Evolutionary conservation across 2,113 vertebrate genomes (phyloP).

Genomic region (Stomatorhinus ivindoensis): DNA sequence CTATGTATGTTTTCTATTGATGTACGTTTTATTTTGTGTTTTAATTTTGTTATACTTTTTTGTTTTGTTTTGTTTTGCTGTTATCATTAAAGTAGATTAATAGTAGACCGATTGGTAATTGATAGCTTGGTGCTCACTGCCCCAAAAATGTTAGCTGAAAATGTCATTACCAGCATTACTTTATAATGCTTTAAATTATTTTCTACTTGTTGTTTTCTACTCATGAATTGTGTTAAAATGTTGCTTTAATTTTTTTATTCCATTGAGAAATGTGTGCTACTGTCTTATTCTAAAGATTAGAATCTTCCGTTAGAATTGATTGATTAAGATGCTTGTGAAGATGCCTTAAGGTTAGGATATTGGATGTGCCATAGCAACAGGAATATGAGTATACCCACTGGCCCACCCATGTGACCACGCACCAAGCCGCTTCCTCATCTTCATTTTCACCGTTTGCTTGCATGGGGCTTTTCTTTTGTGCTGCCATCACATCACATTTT

Average conservation of each 20-base stretch:
- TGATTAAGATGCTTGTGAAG: conserved; percentile 10
- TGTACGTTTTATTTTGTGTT: neutral
- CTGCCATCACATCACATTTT: conserved; percentile 18
- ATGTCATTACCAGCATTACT: neutral
- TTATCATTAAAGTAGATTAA: neutral
- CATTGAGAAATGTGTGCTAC: neutral
- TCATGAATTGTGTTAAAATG: neutral
- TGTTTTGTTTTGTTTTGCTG: neutral
- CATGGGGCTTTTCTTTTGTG: conserved; percentile 19
- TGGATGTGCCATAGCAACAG: conserved; percentile 14
- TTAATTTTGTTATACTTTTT: neutral
- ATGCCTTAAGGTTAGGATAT: conserved; percentile 26
- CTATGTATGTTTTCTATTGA: neutral
- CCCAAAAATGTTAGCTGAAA: neutral
- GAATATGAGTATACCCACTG: neutral
- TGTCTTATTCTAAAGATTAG: neutral
- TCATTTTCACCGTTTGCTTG: conserved; percentile 1
- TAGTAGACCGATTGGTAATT: neutral
- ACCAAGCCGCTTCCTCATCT: neutral
- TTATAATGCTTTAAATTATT: neutral
- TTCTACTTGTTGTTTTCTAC: neutral
- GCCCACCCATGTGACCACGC: neutral
- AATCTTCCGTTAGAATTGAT: neutral
- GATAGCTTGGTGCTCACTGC: neutral
- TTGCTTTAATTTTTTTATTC: conserved; percentile 9